These are phyloP conservation scores for Euura saliciscinereae DNA, from an alignment of 1,140 invertebrate species.

Conservation along the genomic window DNA sequence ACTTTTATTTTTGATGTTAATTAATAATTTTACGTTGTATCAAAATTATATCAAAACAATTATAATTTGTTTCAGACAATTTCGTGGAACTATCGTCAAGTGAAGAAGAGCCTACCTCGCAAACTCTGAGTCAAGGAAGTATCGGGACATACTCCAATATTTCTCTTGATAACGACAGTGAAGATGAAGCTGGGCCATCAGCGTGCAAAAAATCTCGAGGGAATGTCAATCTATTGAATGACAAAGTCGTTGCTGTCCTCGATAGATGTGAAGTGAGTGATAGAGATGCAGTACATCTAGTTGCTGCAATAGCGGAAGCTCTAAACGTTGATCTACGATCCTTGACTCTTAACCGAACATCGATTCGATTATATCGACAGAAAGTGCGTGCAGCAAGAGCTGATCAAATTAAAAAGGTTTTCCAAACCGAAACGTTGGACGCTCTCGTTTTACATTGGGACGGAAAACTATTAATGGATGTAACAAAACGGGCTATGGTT, in stretches of 20 bases:
- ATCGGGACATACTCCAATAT: slow-evolving; percentile 20
- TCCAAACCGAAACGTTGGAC: slow-evolving; percentile 9
- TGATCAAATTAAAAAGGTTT: slow-evolving; percentile 15
- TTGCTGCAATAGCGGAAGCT: slow-evolving; percentile 17
- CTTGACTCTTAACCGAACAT: slow-evolving; percentile 15
- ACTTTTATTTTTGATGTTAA: slow-evolving; percentile 13
- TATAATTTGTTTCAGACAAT: slow-evolving; percentile 19
- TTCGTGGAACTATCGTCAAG: slow-evolving; percentile 18
- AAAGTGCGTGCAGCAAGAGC: slow-evolving; percentile 18
- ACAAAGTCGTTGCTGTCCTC: slow-evolving; percentile 21
- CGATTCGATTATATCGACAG: slow-evolving; percentile 15
- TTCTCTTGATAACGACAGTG: slow-evolving; percentile 18
- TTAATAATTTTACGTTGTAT: background rate
- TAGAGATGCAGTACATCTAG: slow-evolving; percentile 14
- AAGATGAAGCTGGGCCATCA: slow-evolving; percentile 20
- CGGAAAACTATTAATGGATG: slow-evolving; percentile 8
- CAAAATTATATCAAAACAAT: slow-evolving; percentile 16
- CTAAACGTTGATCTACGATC: slow-evolving; percentile 16
- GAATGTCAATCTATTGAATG: slow-evolving; percentile 20
- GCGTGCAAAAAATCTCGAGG: slow-evolving; percentile 20
- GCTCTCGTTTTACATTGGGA: slow-evolving; percentile 15
- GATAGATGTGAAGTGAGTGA: slow-evolving; percentile 20
- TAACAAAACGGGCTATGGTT: background rate
- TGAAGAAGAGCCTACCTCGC: slow-evolving; percentile 18
- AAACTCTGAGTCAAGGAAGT: slow-evolving; percentile 19